phyloP scores from a whole-genome alignment of 2,113 vertebrate species.

The Beaufortia kweichowensis region DNA sequence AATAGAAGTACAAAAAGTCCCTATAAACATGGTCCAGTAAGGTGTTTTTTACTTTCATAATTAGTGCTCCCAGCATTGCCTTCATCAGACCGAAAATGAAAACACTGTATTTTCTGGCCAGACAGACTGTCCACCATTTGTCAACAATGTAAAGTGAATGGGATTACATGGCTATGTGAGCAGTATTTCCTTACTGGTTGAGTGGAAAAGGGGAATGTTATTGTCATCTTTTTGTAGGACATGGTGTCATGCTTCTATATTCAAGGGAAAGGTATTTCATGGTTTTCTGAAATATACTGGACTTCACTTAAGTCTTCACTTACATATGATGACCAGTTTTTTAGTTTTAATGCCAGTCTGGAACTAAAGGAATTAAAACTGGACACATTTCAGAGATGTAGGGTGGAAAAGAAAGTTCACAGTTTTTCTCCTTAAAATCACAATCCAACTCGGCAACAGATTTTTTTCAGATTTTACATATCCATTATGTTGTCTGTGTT shows the following conservation, averaged over 20 bases:
- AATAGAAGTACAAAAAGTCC: neutral
- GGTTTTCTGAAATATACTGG: neutral
- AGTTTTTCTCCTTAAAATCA: neutral
- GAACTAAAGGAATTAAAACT: neutral
- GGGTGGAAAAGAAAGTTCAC: neutral
- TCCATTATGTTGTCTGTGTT: neutral
- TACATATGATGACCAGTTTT: neutral
- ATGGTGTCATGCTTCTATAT: conserved; percentile 26
- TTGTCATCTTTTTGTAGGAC: conserved; percentile 3
- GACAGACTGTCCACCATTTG: conserved; percentile 27
- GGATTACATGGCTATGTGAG: conserved; percentile 47
- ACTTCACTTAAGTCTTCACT: neutral
- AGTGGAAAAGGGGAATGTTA: conserved; percentile 49
- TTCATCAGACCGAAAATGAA: conserved; percentile 43
- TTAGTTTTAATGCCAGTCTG: too few relatives aligned
- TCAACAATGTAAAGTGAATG: conserved; percentile 26
- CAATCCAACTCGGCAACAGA: neutral
- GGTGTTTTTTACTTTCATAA: neutral
- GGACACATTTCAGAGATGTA: neutral
- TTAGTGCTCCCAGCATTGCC: conserved; percentile 7
- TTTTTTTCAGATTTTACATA: too few relatives aligned
- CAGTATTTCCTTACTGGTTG: conserved; percentile 39
- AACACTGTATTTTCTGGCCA: conserved; percentile 37
- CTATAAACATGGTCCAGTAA: neutral
- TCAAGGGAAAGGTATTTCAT: neutral